Evolutionary conservation across 1,140 invertebrate species (phyloP), one percentile per base, ranked within the genome.

Genomic region (Sycophila sp.): DNA sequence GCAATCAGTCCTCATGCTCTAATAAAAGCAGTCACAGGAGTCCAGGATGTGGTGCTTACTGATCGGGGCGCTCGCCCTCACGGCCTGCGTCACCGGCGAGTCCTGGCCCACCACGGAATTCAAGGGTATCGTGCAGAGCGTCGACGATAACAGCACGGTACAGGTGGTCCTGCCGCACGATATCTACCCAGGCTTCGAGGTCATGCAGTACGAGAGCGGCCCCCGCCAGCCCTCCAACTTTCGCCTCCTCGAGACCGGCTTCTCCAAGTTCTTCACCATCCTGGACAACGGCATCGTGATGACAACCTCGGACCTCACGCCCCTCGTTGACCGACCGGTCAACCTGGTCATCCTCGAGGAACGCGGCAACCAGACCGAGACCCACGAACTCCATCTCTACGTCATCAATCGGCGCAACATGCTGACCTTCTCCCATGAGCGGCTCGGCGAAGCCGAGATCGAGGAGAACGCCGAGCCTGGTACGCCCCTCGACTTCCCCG

Each of bases 271-370:
- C 79, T 97, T 97, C 80, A 92, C 94, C 1, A 90, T 96, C 32
- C 88, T 97, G n/a, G 90, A 93, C 56, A 92, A 95, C 82, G 95
- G 95, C 24, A 89, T 96, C 47, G 90, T 97, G 8, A 96, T 96
- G 94, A 96, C 94, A 17, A 96, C 94, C 2, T 90, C 93, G 2
- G 94, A 95, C 75, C 86, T 96, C 4, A 89, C 90, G 24, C 92
- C 94, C 4, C 82, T 96, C n/a, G 89, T 94, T 28, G 91, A 95
- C 79, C 88, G 90, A 47, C 92, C 93, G 0, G 89, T 96, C 7
- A 91, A 93, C 75, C 87, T 96, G 17, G 89, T 94, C 8, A 91
- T 96, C 0, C 84, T 94, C 13, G 94, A 96, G 77, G 92, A 95
- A 73, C 90, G 91, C 7, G 89, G 90, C 1, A 94, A 94, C 78